Base-by-base conservation (phyloP, 2,888 invertebrate genomes). In the Palloptera scutellata region DNA sequence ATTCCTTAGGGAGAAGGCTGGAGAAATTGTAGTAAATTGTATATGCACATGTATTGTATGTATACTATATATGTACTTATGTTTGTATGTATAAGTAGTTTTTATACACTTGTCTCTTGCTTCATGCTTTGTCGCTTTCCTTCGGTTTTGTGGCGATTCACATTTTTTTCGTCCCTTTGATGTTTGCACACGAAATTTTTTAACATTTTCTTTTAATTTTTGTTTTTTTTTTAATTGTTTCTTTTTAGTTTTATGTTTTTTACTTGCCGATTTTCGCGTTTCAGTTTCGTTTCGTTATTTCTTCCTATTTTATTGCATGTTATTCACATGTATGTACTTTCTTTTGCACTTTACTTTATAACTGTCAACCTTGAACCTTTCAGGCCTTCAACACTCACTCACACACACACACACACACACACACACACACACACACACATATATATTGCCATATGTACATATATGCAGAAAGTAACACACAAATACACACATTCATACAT, bases 341-440 rank as follows among this genome's bases (percentile, higher is more conserved):
- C 15, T 54, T 62, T 69, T 69, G 57, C 60, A 52, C 63, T 64
- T 68, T 55, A 52, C 63, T 64, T 68, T 67, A 61, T 43, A 63
- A 61, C 41, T 68, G 54, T 57, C 77, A 79, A 77, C 78, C 78
- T 78, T 78, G 78, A 78, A 78, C 79, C 79, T 78, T 79, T 75
- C 71, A 72, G 58, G 64, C 64, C 43, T 63, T 43, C 55, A 1
- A 58, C 51, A 64, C n/a, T 11, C 20, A 43, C 13, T 54, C 43
- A 63, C 19, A 17, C 17, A 11, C n/a, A 15, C 15, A 15, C 11
- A 55, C 55, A 11, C 30, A 55, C 55, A 20, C 17, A 30, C 19
- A 55, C 9, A 55, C 30, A n/a, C 55, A 20, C 20, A 55, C 9
- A 55, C 45, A 55, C 53, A 15, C 53, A n/a, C 53, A 53, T 15